phyloP scores from a whole-genome alignment of 1,140 invertebrate genomes.

The Aphidius gifuensis region DNA sequence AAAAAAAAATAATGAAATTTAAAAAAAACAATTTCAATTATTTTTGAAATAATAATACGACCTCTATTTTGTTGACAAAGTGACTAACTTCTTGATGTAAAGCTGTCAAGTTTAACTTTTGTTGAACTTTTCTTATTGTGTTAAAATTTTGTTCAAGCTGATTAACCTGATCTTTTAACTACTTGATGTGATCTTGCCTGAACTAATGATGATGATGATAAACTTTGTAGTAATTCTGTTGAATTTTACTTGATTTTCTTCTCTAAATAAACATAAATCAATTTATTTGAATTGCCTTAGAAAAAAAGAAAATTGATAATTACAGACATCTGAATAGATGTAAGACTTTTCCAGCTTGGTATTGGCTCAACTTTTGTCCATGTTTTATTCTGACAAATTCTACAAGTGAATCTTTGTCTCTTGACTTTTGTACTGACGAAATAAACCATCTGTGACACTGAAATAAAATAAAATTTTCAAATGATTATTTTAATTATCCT shows the following conservation, averaged over 20 bases:
- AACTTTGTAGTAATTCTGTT: too few relatives aligned
- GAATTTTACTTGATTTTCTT: too few relatives aligned
- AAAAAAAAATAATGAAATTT: too few relatives aligned
- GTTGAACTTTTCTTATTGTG: conserved; percentile 69
- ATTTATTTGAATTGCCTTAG: conserved; percentile 77
- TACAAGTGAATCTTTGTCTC: conserved; percentile 84
- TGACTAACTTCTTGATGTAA: conserved; percentile 69
- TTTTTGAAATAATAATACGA: conserved; percentile 41
- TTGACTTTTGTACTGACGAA: conserved; percentile 88
- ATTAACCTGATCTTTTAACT: conserved; percentile 53
- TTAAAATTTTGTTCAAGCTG: conserved; percentile 74
- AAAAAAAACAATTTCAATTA: too few relatives aligned
- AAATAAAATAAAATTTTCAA: conserved; percentile 38
- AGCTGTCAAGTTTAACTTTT: conserved; percentile 64
- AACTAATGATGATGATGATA: too few relatives aligned
- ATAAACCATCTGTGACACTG: conserved; percentile 91
- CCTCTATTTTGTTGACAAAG: conserved; percentile 68
- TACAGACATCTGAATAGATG: conserved; percentile 88
- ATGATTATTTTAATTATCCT: conserved; percentile 7
- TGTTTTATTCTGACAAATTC: conserved; percentile 82
- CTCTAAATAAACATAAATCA: conserved; percentile 42
- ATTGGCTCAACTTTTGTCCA: conserved; percentile 86
- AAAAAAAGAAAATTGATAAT: conserved; percentile 66
- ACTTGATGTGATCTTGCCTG: too few relatives aligned
- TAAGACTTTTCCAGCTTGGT: conserved; percentile 85